Evolutionary conservation across 2,113 vertebrate species (phyloP).

Genomic region (Cyprinodon variegatus): DNA sequence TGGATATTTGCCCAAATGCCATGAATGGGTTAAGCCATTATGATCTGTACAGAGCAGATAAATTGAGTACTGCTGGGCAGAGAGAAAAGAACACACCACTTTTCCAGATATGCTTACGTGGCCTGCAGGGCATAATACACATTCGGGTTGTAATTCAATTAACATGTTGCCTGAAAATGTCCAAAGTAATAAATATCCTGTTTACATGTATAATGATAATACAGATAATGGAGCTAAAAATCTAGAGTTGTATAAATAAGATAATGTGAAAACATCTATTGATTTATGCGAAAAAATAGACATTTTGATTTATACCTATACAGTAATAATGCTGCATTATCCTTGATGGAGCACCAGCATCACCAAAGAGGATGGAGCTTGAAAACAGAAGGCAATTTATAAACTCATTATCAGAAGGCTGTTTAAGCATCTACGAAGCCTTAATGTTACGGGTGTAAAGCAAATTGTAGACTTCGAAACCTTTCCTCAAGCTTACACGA

Average conservation of each 20-base stretch:
- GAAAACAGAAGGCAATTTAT: constrained; percentile 70
- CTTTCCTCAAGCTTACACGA: constrained; percentile 23
- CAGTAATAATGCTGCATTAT: constrained; percentile 39
- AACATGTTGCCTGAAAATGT: constrained; percentile 56
- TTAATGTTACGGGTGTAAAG: constrained; percentile 70
- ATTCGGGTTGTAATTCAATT: constrained; percentile 67
- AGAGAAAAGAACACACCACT: constrained; percentile 35
- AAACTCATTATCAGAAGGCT: constrained; percentile 73
- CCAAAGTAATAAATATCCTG: constrained; percentile 24
- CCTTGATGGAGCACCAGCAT: constrained; percentile 65
- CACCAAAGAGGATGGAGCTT: constrained; percentile 67
- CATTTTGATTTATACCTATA: constrained; percentile 62
- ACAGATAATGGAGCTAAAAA: constrained; percentile 47
- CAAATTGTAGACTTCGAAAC: constrained; percentile 56
- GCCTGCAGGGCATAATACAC: constrained; percentile 43
- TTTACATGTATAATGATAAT: constrained; percentile 51
- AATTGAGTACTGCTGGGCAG: constrained; percentile 42
- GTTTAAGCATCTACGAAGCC: constrained; percentile 70
- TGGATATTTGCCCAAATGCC: constrained; percentile 46
- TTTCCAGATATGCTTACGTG: constrained; percentile 44
- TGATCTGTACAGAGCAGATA: constrained; percentile 52
- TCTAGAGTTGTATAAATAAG: constrained; percentile 12
- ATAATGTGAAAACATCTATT: constrained; percentile 51
- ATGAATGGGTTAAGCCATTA: constrained; percentile 46
- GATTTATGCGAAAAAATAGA: constrained; percentile 52